Conservation (phyloP, 1,140 invertebrate genomes). For the Potamilus streckersoni region DNA sequence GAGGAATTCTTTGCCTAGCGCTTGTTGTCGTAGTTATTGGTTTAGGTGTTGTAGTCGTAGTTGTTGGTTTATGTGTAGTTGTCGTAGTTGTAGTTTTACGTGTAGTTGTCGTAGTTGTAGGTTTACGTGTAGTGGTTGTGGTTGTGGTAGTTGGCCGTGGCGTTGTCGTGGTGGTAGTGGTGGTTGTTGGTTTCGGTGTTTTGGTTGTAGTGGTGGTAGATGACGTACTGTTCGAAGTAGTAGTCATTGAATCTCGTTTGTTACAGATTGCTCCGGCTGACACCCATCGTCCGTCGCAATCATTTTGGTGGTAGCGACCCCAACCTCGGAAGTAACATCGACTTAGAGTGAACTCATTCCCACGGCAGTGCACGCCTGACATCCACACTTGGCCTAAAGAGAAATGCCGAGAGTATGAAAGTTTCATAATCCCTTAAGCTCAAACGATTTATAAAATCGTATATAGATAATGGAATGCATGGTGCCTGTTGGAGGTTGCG, state of each 20-base stretch:
- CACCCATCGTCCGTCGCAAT: constrained; percentile 13
- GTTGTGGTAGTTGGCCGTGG: constrained; percentile 6
- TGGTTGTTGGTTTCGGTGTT: constrained; percentile 4
- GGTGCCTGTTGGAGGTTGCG: no score
- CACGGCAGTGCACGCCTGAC: constrained; percentile 25
- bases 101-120: neutral
- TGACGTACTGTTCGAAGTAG: neutral
- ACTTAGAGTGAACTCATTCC: constrained; percentile 21
- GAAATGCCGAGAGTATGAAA: no score
- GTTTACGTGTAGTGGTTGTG: neutral
- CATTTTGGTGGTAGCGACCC: neutral
- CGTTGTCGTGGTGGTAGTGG: constrained; percentile 1
- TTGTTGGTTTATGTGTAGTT: constrained; percentile 1
- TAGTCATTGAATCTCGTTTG: neutral
- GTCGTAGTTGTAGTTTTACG: neutral
- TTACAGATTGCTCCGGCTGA: constrained; percentile 28
- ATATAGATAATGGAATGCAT: no score
- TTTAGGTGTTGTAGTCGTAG: constrained; percentile 1
- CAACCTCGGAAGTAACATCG: constrained; percentile 28
- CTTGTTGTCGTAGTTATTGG: constrained; percentile 9
- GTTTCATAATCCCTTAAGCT: no score
- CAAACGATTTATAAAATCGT: no score
- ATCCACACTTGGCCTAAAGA: constrained; percentile 26
- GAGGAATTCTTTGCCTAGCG: neutral
- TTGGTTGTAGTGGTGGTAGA: neutral